Evolutionary conservation across 2,888 invertebrate species (phyloP).

Genomic region (Diarsia mendica): DNA sequence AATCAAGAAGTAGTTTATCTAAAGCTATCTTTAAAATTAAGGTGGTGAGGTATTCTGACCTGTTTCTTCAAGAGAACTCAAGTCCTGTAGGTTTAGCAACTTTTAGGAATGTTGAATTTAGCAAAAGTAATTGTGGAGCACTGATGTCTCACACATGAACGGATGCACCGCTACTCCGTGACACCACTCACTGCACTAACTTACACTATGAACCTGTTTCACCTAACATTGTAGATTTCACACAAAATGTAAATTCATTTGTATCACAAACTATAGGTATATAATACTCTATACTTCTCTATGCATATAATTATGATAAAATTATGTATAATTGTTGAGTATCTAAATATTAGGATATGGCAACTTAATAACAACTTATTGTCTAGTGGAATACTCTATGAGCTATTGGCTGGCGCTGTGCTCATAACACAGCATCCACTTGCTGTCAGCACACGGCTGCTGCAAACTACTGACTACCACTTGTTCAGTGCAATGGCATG

Average conservation of each 20-base stretch:
- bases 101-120: slow-evolving; percentile 36
- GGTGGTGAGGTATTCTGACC: too few species aligned
- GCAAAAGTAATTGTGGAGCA: slow-evolving; percentile 4
- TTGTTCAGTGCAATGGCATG: slow-evolving; percentile 39
- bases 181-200: slow-evolving; percentile 33
- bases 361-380: slow-evolving; percentile 90
- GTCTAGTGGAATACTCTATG: slow-evolving; percentile 87
- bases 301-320: slow-evolving; percentile 78
- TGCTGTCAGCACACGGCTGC: slow-evolving; percentile 8
- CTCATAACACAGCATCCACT: slow-evolving; percentile 24
- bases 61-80: not conserved
- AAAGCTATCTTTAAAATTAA: not conserved
- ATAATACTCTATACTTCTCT: slow-evolving; percentile 85
- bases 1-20: not conserved
- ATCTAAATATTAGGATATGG: slow-evolving; percentile 90
- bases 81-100: not conserved
- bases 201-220: slow-evolving; percentile 70
- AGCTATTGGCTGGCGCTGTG: slow-evolving; percentile 62
- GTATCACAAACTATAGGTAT: slow-evolving; percentile 89
- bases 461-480: slow-evolving; percentile 37
- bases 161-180: not conserved
- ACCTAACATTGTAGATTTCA: slow-evolving; percentile 80
- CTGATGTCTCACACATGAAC: not conserved
- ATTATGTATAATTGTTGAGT: slow-evolving; percentile 86
- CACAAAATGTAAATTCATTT: slow-evolving; percentile 89